Evolutionary conservation across 2,888 invertebrate genomes (phyloP).

Genomic region (Anorthoa munda): DNA sequence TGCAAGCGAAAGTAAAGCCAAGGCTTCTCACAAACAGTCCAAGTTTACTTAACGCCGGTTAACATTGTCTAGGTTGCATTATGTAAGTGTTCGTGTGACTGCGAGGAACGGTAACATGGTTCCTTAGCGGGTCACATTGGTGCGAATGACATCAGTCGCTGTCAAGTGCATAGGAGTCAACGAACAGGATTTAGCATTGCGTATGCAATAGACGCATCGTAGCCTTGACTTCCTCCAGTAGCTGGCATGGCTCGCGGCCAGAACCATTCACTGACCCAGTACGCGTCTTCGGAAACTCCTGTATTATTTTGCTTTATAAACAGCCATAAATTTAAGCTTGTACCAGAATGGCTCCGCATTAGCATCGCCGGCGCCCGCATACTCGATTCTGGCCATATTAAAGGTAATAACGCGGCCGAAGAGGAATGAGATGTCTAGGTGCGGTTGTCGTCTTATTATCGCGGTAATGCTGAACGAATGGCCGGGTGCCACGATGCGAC

Average conservation of each 20-base stretch:
- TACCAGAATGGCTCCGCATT: conserved; percentile 49
- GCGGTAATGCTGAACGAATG: conserved; percentile 69
- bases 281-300: conserved; percentile 76
- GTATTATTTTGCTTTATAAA: conserved; percentile 68
- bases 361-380: conserved; percentile 54
- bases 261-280: conserved; percentile 87
- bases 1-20: conserved; percentile 85
- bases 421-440: conserved; percentile 63
- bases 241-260: conserved; percentile 82
- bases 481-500: conserved; percentile 69
- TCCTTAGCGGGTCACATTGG: conserved; percentile 88
- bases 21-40: conserved; percentile 77
- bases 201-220: conserved; percentile 84
- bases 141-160: conserved; percentile 88
- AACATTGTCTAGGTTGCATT: conserved; percentile 85
- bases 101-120: conserved; percentile 87
- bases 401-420: conserved; percentile 53
- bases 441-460: conserved; percentile 65
- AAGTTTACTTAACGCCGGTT: conserved; percentile 77
- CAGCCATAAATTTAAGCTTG: conserved; percentile 46
- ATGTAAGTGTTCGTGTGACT: conserved; percentile 87
- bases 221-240: conserved; percentile 86
- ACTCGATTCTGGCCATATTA: conserved; percentile 49
- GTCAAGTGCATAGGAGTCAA: conserved; percentile 89
- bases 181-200: conserved; percentile 87